These are phyloP conservation scores for Coilia nasus DNA, from an alignment of 2,797 vertebrate species.

Conservation along the genomic window DNA sequence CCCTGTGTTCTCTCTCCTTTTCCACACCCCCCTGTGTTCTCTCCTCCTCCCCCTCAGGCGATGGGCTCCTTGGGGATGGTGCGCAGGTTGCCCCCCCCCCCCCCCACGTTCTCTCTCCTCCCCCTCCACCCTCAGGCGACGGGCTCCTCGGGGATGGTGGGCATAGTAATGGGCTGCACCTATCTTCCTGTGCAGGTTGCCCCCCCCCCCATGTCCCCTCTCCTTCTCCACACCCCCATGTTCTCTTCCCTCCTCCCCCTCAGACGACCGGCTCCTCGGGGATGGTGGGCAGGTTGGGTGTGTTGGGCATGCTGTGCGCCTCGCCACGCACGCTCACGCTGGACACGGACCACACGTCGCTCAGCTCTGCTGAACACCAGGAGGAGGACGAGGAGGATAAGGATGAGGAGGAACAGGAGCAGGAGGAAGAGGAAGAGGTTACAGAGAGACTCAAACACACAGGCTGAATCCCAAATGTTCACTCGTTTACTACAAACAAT, in stretches of 20 bases:
- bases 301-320: conserved; percentile 54
- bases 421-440: conserved; percentile 14
- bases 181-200: not conserved
- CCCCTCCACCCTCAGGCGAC: too few species aligned
- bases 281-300: conserved; percentile 73
- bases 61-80: too few species aligned
- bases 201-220: not conserved
- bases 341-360: conserved; percentile 80
- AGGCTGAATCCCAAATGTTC: not conserved
- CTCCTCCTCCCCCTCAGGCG: too few species aligned
- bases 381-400: conserved; percentile 18
- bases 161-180: not conserved
- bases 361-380: conserved; percentile 69
- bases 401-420: conserved; percentile 21
- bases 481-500: too few species aligned
- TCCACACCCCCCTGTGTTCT: too few species aligned
- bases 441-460: not conserved
- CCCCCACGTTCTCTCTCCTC: too few species aligned
- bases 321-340: conserved; percentile 66
- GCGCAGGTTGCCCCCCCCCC: too few species aligned
- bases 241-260: conserved; percentile 30
- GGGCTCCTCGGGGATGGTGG: not conserved
- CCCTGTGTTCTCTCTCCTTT: too few species aligned
- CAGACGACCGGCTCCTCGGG: conserved; percentile 64
- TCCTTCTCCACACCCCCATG: not conserved